These are phyloP conservation scores for Triplophysa bombifrons DNA, from an alignment of 2,797 vertebrate genomes.

Conservation along the genomic window DNA sequence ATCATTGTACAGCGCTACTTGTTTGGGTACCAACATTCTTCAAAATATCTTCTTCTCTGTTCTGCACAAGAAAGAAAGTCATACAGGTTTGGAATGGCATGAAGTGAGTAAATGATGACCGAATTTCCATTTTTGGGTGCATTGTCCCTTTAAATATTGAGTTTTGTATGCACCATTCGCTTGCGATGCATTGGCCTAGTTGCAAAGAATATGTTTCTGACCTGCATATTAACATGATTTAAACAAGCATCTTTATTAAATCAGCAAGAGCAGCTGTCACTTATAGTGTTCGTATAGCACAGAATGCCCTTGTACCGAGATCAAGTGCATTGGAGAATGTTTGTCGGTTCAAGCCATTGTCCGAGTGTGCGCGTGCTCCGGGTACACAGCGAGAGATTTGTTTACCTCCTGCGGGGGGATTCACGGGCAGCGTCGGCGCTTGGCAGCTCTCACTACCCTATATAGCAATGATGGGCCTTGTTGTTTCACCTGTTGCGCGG, in stretches of 20 bases:
- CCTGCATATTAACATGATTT: not conserved
- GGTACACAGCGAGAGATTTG: slow-evolving; percentile 64
- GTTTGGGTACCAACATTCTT: no score
- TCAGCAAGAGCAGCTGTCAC: not conserved
- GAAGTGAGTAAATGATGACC: no score
- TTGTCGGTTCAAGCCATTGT: slow-evolving; percentile 60
- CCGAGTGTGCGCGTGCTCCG: slow-evolving; percentile 42
- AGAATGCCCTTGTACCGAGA: slow-evolving; percentile 28
- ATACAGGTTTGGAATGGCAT: no score
- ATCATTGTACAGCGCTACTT: no score
- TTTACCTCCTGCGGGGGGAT: slow-evolving; percentile 70
- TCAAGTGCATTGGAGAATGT: slow-evolving; percentile 31
- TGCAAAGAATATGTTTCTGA: no score
- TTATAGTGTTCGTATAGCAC: not conserved
- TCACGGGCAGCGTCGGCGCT: slow-evolving; percentile 57
- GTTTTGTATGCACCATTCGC: not conserved
- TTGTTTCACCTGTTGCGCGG: slow-evolving; percentile 82
- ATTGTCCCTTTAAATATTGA: no score
- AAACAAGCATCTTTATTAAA: not conserved
- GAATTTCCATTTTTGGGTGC: no score
- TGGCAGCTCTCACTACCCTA: slow-evolving; percentile 77
- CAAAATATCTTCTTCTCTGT: no score
- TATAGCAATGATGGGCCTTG: slow-evolving; percentile 80
- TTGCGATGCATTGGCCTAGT: not conserved
- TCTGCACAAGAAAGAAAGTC: no score